Evolutionary conservation across 2,113 vertebrate species (phyloP).

Genomic region (Monopterus albus): DNA sequence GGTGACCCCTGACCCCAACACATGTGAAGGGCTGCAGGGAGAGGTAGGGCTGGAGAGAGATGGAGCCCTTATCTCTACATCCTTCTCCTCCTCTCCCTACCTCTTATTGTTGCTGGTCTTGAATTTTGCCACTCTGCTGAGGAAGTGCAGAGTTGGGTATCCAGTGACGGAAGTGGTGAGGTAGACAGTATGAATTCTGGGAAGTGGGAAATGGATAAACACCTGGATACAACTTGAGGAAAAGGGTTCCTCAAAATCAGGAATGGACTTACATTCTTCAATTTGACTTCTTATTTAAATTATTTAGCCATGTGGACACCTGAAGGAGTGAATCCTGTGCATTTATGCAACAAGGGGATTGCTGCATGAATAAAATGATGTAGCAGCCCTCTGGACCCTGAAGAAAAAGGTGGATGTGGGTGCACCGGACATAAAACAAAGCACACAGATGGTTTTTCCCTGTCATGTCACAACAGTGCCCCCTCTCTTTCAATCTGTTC

Average conservation of each 20-base stretch:
- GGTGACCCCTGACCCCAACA: conserved; percentile 44
- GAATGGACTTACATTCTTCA: conserved; percentile 54
- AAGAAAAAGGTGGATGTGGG: conserved; percentile 47
- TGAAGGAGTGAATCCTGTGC: conserved; percentile 50
- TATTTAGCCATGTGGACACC: conserved; percentile 72
- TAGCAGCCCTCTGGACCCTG: conserved; percentile 67
- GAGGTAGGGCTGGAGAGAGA: conserved; percentile 35
- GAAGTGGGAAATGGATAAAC: background rate
- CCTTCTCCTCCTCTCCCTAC: conserved; percentile 39
- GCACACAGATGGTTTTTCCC: conserved; percentile 60
- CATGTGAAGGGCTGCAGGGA: conserved; percentile 28
- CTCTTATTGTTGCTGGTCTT: conserved; percentile 43
- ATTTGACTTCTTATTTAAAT: conserved; percentile 72
- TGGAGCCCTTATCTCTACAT: conserved; percentile 24
- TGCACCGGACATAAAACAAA: conserved; percentile 45
- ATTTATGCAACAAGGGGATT: conserved; percentile 64
- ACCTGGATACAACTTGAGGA: conserved; percentile 37
- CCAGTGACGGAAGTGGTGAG: conserved; percentile 35
- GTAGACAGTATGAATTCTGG: conserved; percentile 14
- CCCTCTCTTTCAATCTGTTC: conserved; percentile 54
- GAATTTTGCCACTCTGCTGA: conserved; percentile 26
- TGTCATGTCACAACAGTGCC: conserved; percentile 73
- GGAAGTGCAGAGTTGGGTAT: conserved; percentile 33
- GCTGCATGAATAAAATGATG: conserved; percentile 61
- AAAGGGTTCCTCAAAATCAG: conserved; percentile 29